Evolutionary conservation across 2,888 invertebrate species (phyloP).

Genomic region (Drosophila fungiperda): DNA sequence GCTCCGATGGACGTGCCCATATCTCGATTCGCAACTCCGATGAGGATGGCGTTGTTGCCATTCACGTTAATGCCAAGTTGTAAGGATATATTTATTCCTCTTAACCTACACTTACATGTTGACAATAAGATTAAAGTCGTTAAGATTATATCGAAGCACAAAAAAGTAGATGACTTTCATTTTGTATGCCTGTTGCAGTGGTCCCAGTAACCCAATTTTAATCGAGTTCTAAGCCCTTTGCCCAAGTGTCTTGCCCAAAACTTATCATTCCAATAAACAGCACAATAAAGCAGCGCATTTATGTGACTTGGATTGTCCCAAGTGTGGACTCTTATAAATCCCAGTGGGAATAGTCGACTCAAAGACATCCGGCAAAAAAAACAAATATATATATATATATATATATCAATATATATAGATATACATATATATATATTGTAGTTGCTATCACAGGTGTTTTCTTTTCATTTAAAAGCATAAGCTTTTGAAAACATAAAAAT

Average conservation of each 20-base stretch:
- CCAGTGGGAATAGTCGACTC: background rate
- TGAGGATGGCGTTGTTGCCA: conserved; percentile 90
- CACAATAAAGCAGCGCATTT: conserved; percentile 23
- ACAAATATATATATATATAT: too few relatives aligned
- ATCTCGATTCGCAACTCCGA: conserved; percentile 68
- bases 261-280: conserved; percentile 29
- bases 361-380: background rate
- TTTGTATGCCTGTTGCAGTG: conserved; percentile 24
- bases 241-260: conserved; percentile 13
- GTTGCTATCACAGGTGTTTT: background rate
- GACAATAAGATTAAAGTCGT: conserved; percentile 22
- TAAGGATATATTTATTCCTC: conserved; percentile 35
- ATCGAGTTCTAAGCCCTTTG: conserved; percentile 15
- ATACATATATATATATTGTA: background rate
- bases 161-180: conserved; percentile 32
- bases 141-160: conserved; percentile 39
- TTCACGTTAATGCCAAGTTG: conserved; percentile 86
- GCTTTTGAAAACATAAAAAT: background rate
- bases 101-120: background rate
- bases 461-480: background rate
- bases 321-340: conserved; percentile 3
- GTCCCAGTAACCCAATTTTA: conserved; percentile 4
- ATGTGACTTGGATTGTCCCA: conserved; percentile 13
- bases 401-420: too few relatives aligned
- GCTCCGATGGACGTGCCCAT: conserved; percentile 75